Conservation (phyloP, 1,140 invertebrate genomes). For the Cyclina sinensis region DNA sequence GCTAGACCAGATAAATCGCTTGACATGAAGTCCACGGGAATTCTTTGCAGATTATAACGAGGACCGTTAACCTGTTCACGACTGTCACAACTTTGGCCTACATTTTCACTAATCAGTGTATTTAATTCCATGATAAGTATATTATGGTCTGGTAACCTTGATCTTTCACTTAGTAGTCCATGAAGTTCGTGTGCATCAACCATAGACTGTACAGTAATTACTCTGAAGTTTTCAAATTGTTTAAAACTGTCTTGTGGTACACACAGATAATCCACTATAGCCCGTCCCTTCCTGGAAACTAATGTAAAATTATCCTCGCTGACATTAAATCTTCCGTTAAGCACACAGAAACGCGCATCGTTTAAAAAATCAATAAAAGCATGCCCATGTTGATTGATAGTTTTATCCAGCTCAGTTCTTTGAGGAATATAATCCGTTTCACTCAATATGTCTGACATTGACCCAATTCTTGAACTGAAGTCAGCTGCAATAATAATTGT, state of each 20-base stretch:
- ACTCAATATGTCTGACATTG: neutral
- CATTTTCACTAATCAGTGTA: no score
- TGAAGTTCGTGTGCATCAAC: constrained; percentile 19
- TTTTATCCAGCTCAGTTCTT: constrained; percentile 15
- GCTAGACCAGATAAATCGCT: no score
- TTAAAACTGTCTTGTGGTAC: constrained; percentile 40
- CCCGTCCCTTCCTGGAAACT: neutral
- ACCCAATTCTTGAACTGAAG: constrained; percentile 46
- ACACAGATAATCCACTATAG: constrained; percentile 57
- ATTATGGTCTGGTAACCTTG: constrained; percentile 59
- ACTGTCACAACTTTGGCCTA: no score
- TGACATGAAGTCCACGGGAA: no score
- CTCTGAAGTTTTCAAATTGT: constrained; percentile 8
- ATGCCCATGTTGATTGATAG: constrained; percentile 64
- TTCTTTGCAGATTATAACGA: no score
- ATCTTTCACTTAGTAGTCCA: constrained; percentile 36
- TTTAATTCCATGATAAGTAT: no score
- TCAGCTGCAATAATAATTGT: constrained; percentile 15
- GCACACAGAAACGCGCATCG: constrained; percentile 58
- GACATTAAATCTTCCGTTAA: constrained; percentile 23
- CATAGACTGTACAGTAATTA: constrained; percentile 28
- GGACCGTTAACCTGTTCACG: no score
- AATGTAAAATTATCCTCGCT: constrained; percentile 15
- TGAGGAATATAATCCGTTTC: neutral
- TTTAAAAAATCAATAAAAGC: constrained; percentile 45